Evolutionary conservation across 2,113 vertebrate species (phyloP).

Genomic region (Piprites chloris): DNA sequence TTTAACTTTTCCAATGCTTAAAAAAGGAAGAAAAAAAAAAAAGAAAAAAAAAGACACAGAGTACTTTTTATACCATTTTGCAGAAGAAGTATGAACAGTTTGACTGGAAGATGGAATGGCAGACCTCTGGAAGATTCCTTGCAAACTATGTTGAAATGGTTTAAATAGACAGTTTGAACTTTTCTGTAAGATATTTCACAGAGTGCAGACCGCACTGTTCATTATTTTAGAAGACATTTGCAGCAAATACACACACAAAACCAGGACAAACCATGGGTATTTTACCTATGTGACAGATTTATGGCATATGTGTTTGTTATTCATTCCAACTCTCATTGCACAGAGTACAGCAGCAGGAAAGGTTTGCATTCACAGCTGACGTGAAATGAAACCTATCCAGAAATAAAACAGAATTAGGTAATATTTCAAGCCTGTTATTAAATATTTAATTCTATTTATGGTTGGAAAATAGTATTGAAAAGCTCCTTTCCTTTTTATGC

Average conservation of each 20-base stretch:
- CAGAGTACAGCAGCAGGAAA: background rate
- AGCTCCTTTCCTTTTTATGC: background rate
- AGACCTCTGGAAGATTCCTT: background rate
- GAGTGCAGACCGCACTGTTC: background rate
- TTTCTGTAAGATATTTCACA: background rate
- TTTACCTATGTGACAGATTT: background rate
- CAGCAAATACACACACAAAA: background rate
- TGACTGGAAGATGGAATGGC: background rate
- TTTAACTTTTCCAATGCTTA: background rate
- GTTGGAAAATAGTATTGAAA: background rate
- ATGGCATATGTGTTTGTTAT: background rate
- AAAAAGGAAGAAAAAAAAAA: background rate
- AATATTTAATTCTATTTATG: background rate
- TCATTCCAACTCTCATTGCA: background rate
- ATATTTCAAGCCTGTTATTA: background rate
- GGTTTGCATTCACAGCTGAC: background rate
- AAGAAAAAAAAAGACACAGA: background rate
- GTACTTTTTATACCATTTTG: background rate
- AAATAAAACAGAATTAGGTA: background rate
- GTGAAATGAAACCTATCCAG: background rate
- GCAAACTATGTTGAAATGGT: background rate
- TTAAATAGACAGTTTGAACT: background rate
- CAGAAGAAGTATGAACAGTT: background rate
- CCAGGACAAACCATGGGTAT: background rate
- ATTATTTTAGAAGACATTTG: background rate